phyloP scores from a whole-genome alignment of 2,113 vertebrate genomes.

The Platysteira castanea region DNA sequence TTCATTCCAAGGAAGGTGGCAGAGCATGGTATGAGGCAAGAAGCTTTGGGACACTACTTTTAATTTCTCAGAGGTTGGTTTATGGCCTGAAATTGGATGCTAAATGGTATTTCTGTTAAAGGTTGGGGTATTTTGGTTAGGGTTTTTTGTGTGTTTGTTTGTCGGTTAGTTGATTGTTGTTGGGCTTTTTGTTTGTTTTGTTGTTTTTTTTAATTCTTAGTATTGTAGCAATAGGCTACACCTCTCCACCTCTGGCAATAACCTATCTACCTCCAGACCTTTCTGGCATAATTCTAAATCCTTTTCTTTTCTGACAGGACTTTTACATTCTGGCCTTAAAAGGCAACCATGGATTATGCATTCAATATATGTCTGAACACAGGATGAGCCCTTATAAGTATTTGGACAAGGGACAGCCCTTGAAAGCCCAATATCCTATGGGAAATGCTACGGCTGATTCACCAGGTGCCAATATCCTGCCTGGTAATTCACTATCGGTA shows the following conservation, averaged over 20 bases:
- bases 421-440: conserved; percentile 34
- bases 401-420: conserved; percentile 11
- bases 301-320: not conserved
- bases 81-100: not conserved
- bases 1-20: not conserved
- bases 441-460: conserved; percentile 40
- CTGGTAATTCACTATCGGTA: conserved; percentile 16
- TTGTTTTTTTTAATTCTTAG: not conserved
- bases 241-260: not conserved
- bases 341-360: not conserved
- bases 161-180: not conserved
- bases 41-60: not conserved
- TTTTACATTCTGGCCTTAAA: not conserved
- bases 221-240: not conserved
- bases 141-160: not conserved
- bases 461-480: conserved; percentile 34
- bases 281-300: not conserved
- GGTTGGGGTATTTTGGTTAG: not conserved
- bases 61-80: not conserved
- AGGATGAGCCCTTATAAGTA: conserved; percentile 12
- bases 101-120: not conserved
- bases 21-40: not conserved
- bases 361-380: not conserved
- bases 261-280: not conserved
- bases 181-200: not conserved